Evolutionary conservation across 53 echinoderm and acorn worm species (phyloP).

Genomic region (Luidia sarsii): DNA sequence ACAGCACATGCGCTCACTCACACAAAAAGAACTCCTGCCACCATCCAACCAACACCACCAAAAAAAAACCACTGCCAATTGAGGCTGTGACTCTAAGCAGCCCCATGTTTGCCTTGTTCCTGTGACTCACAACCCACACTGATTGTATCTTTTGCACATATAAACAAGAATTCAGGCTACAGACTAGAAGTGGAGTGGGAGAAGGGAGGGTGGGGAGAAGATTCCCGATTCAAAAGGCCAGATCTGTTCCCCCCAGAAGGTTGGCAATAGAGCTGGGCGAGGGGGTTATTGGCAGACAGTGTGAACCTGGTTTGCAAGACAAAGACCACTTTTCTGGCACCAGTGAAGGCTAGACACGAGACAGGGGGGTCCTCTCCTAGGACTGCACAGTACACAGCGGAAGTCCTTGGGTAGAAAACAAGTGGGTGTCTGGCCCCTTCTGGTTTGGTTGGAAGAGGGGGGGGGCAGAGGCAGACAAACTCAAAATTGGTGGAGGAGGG

Average conservation of each 20-base stretch:
- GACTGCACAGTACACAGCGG: no score
- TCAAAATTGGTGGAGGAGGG: no score
- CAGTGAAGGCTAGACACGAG: constrained; percentile 15
- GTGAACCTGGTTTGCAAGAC: no score
- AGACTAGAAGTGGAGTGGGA: background rate
- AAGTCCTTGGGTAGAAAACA: constrained; percentile 43
- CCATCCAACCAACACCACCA: no score
- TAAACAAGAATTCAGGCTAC: constrained; percentile 54
- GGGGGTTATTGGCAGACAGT: no score
- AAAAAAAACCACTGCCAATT: no score
- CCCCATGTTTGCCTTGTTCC: constrained; percentile 19
- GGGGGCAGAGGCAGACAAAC: no score
- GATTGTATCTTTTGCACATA: constrained; percentile 42
- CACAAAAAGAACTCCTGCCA: constrained; percentile 6
- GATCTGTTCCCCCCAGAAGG: no score
- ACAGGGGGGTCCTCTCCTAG: background rate
- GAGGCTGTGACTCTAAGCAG: no score
- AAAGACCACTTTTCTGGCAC: background rate
- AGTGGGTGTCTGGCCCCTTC: background rate
- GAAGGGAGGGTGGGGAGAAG: background rate
- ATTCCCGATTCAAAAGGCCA: no score
- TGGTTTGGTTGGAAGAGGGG: background rate
- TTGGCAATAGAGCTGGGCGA: no score
- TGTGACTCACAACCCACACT: background rate
- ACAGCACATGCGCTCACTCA: no score